Conservation (phyloP, 1,140 invertebrate genomes). For the Steinernema feltiae region DNA sequence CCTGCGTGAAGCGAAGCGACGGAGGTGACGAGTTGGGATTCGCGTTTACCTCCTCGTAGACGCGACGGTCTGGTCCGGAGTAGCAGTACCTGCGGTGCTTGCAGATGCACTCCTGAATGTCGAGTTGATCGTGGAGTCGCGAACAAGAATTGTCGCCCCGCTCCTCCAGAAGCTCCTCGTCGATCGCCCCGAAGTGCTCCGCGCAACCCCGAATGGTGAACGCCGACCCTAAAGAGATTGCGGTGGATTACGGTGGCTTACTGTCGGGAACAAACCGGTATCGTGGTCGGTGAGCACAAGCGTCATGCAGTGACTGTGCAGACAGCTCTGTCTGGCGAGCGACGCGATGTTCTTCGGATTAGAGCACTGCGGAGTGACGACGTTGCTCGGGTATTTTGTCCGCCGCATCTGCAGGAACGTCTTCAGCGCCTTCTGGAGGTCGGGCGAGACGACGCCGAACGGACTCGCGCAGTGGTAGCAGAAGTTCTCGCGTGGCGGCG, state of each 20-base stretch:
- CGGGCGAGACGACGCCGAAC: slow-evolving; percentile 5
- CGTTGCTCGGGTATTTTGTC: slow-evolving; percentile 28
- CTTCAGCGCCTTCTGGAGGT: slow-evolving; percentile 21
- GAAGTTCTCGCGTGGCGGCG: slow-evolving; percentile 12
- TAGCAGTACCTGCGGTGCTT: slow-evolving; percentile 46
- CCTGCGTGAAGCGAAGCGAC: background rate
- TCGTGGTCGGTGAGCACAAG: slow-evolving; percentile 45
- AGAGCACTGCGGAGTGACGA: slow-evolving; percentile 34
- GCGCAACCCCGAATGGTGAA: slow-evolving; percentile 50
- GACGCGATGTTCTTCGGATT: slow-evolving; percentile 32
- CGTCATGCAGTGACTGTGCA: slow-evolving; percentile 44
- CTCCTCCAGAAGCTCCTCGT: slow-evolving; percentile 28
- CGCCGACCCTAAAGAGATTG: slow-evolving; percentile 29
- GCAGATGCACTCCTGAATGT: slow-evolving; percentile 52
- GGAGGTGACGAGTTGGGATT: background rate
- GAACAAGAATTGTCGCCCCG: slow-evolving; percentile 41
- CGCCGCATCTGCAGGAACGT: slow-evolving; percentile 41
- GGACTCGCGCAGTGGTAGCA: slow-evolving; percentile 13
- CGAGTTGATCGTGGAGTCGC: slow-evolving; percentile 42
- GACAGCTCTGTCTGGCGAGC: slow-evolving; percentile 36
- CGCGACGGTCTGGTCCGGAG: slow-evolving; percentile 29
- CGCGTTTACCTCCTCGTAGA: slow-evolving; percentile 24
- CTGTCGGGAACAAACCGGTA: slow-evolving; percentile 26
- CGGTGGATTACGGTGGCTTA: background rate
- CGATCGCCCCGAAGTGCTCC: slow-evolving; percentile 47